Conservation (phyloP, 2,888 invertebrate species). For the Limnephilus marmoratus region DNA sequence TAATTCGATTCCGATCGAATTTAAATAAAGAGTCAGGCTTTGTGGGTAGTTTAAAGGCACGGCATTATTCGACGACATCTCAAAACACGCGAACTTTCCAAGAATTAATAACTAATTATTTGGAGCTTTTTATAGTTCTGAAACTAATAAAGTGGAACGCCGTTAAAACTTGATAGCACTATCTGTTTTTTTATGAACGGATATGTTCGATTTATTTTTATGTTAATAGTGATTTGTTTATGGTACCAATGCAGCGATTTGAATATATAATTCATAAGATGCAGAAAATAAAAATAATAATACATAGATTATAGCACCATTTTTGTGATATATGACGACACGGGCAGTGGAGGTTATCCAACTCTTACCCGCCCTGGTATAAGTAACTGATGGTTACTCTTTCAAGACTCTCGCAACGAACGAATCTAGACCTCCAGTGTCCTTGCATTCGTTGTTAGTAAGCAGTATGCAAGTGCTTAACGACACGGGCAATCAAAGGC, state of each 20-base stretch:
- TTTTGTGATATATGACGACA: no score
- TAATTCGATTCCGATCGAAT: slow-evolving; percentile 51
- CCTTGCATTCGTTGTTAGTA: no score
- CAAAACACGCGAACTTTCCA: slow-evolving; percentile 34
- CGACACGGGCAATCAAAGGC: no score
- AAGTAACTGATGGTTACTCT: no score
- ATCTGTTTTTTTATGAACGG: background rate
- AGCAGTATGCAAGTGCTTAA: no score
- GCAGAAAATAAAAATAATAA: background rate
- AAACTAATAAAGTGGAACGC: background rate
- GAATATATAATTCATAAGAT: background rate
- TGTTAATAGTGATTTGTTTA: background rate
- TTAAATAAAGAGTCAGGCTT: slow-evolving; percentile 47
- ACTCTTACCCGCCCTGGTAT: no score
- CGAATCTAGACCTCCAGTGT: no score
- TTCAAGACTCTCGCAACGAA: no score
- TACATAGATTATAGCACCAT: no score
- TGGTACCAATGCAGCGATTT: background rate
- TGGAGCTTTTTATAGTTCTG: background rate
- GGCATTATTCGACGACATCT: slow-evolving; percentile 22
- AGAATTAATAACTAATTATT: slow-evolving; percentile 1
- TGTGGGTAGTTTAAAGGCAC: slow-evolving; percentile 11
- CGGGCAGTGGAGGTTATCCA: no score
- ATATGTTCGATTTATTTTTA: background rate
- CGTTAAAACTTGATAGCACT: background rate